Percentiles rank a stretch among this genome's conserved stretches.
These are phyloP conservation scores for Sorex fumeus DNA, from an alignment of 2,113 vertebrate species.

Conservation along the genomic window DNA sequence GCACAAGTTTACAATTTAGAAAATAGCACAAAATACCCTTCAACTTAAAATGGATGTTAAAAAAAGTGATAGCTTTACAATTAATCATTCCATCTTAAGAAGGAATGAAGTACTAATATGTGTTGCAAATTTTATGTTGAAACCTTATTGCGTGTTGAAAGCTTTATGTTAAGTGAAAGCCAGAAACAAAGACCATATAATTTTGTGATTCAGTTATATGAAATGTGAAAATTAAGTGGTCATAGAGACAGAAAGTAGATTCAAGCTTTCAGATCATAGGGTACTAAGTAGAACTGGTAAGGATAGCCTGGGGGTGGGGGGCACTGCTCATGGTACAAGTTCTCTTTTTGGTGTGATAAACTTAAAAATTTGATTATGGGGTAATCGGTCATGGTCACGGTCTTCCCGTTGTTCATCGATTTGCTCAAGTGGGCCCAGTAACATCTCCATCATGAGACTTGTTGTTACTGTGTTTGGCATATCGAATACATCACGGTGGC, in stretches of 20 bases:
- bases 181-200: not conserved
- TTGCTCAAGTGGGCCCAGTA: no score
- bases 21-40: not conserved
- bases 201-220: not conserved
- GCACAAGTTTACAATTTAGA: not conserved
- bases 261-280: not conserved
- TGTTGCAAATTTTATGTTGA: not conserved
- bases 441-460: no score
- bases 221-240: not conserved
- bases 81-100: not conserved
- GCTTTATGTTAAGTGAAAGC: not conserved
- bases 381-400: no score
- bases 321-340: not conserved
- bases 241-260: not conserved
- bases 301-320: no score
- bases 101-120: not conserved
- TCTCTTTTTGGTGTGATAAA: not conserved
- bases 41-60: no score
- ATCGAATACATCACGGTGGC: no score
- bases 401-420: no score
- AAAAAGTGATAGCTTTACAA: no score
- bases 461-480: no score
- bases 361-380: not conserved
- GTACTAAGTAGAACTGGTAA: not conserved
- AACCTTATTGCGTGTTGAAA: not conserved